Base-by-base conservation (phyloP, 1,140 invertebrate genomes). In the Magallana ariakensis region DNA sequence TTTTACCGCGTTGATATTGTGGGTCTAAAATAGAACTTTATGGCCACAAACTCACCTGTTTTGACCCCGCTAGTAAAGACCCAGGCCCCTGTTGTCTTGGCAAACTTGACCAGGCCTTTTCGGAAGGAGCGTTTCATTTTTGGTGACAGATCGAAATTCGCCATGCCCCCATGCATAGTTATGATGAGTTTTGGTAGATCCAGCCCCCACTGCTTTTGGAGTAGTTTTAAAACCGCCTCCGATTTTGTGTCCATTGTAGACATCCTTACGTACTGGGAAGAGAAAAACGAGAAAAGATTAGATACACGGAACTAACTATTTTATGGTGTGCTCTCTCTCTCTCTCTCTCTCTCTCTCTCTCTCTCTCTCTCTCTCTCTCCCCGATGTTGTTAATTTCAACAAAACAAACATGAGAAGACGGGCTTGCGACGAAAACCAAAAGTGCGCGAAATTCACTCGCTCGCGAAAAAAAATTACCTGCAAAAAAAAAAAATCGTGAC, bases 11-110 rank as follows among this genome's bases (percentile, higher is more conserved):
- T 33, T 33, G 33, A 5, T 46, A 46, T 46, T 46, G 33, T 46
- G 33, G 33, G 33, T 46, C 33, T 46, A 46, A 46, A 46, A 46
- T 46, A 46, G 33, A 0, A 1, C 33, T 46, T 46, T 46, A 1
- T 46, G 33, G 33, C 33, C 33, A 1, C 33, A 46, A 46, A 46
- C 33, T 94, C 93, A 97, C 98, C 98, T 92, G 98, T 98, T 94
- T 99, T 98, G 55, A 98, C 98, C 91, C 98, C 98, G 88, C 97
- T 97, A 1, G 98, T 99, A 90, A 99, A 97, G 90, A 99, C 98
- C 98, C 98, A 99, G 26, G 98, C 98, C 9, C 98, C 98, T 0
- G 98, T 99, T 9, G 98, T 99, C 94, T 98, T 98, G 0, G 98
- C 98, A 58, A 98, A 98, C 95, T 98, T 99, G 10, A 99, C 95